These are phyloP conservation scores for Asbolus verrucosus DNA, from an alignment of 1,140 invertebrate species.

Conservation along the genomic window DNA sequence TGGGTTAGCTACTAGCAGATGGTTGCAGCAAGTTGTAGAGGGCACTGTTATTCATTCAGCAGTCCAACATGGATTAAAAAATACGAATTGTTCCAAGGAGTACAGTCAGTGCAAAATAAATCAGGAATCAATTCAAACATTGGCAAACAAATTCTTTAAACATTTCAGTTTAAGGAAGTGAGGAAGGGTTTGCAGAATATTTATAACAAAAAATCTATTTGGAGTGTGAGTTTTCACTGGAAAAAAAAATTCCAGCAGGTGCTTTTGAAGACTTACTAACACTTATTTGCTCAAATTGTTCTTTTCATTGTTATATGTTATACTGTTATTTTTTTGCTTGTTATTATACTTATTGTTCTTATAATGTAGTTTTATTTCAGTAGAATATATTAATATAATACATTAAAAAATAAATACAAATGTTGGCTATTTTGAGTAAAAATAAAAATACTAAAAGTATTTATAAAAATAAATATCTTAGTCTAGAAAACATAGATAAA, in stretches of 20 bases:
- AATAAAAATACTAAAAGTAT: no score
- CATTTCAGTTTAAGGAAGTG: constrained; percentile 13
- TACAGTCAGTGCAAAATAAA: constrained; percentile 55
- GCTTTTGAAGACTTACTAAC: neutral
- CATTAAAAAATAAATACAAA: no score
- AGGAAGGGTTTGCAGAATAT: neutral
- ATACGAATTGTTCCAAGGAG: constrained; percentile 50
- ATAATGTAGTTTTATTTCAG: no score
- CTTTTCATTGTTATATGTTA: neutral
- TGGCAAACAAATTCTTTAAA: constrained; percentile 49
- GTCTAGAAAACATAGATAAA: neutral
- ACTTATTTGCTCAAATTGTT: constrained; percentile 8
- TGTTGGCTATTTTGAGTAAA: no score
- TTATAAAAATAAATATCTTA: no score
- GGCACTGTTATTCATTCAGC: constrained; percentile 54
- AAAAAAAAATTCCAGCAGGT: no score
- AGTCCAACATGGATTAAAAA: constrained; percentile 51
- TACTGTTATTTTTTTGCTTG: neutral
- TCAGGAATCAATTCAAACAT: constrained; percentile 47
- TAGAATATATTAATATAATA: no score
- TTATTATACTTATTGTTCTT: neutral
- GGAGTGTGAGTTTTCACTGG: no score
- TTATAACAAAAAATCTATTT: no score
- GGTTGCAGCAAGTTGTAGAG: constrained; percentile 52
- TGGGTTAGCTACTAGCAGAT: constrained; percentile 59